These are phyloP conservation scores for Periophthalmodon schlosseri DNA, from an alignment of 2,113 vertebrate species.

Conservation along the genomic window DNA sequence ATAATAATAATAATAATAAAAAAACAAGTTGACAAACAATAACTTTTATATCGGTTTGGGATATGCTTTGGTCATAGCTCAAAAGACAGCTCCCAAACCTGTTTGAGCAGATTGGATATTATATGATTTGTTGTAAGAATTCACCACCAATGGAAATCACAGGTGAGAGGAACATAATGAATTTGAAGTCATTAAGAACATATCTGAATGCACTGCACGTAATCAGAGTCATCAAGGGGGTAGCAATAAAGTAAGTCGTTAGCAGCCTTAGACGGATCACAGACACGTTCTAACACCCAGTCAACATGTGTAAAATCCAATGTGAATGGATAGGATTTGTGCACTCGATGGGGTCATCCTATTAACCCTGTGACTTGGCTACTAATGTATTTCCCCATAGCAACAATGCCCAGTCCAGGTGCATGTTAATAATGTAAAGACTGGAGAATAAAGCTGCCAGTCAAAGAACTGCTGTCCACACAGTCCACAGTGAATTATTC, in stretches of 20 bases:
- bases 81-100: not conserved
- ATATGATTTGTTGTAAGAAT: too few relatives aligned
- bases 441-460: conserved; percentile 75
- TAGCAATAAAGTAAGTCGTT: not conserved
- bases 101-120: not conserved
- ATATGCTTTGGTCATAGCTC: not conserved
- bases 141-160: too few relatives aligned
- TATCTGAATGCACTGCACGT: not conserved
- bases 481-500: conserved; percentile 75
- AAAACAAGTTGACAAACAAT: not conserved
- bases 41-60: not conserved
- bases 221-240: too few relatives aligned
- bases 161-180: not conserved
- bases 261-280: not conserved
- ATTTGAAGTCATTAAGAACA: not conserved
- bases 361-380: conserved; percentile 45
- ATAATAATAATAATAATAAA: too few relatives aligned
- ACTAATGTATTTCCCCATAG: conserved; percentile 47
- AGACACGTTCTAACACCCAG: not conserved
- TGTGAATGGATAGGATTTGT: conserved; percentile 13
- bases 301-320: conserved; percentile 9
- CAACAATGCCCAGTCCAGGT: conserved; percentile 52
- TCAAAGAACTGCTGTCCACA: conserved; percentile 68
- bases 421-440: conserved; percentile 75
- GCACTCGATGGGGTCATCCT: conserved; percentile 20